Evolutionary conservation across 2,113 vertebrate species (phyloP), one percentile per base, ranked within the genome.

Genomic region (Pyxicephalus adspersus): DNA sequence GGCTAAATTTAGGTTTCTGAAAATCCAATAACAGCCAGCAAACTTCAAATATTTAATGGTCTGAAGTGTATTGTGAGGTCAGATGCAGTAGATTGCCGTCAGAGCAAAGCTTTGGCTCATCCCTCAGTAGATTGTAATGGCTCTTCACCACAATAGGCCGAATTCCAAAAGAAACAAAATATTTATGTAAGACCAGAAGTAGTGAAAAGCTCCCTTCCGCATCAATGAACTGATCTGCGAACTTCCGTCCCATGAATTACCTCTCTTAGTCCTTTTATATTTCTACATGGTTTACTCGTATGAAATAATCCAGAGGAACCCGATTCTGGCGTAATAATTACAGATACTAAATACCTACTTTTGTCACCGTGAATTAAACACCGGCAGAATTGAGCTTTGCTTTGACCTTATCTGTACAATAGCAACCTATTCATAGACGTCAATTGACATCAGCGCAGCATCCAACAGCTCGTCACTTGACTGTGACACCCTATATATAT

Each of bases 351-450:
- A 73, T 73, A 58, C 26, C 52, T 22, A 28, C 52, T 34, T 58
- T 73, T 58, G 70, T 73, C 70, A 73, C 28, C 19, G 22, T 19
- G 54, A 58, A 55, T 31, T 58, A 58, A 58, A 34, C 13, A 28
- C 19, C 25, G 26, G 54, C 20, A 28, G 9, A 23, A 19, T 22
- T 70, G 51, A 70, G 66, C 25, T 20, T 29, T 20, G 26, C 3
- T 26, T 51, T 72, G 70, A 72, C 28, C 70, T 73, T 73, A 57
- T 38, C 70, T 58, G 31, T n/a, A 73, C 52, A 73, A 73, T 58
- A 54, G 54, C 20, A 13, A 19, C 4, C 70, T 73, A 57, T 73
- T 73, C 52, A 57, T 73, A 2, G 18, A 3, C 1, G 18, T 6
- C 28, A 13, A 58, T 22, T 58, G 19, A 23, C 26, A 73, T 57